Evolutionary conservation across 2,113 vertebrate species (phyloP), one percentile per base, ranked within the genome.

Genomic region (Platichthys stellatus): DNA sequence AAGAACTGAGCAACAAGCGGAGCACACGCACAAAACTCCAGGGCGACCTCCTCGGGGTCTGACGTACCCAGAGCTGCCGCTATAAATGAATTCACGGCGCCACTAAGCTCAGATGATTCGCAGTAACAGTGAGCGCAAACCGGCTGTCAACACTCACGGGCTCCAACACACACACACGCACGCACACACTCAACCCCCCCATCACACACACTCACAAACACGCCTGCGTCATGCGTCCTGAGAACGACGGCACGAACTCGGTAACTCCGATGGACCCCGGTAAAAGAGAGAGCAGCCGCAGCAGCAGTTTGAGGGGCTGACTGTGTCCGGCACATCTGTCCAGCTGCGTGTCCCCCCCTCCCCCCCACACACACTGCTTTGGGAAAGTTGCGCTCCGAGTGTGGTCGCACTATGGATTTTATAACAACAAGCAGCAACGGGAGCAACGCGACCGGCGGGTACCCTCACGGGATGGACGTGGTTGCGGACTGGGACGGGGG

Each of bases 41-140:
- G 84, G 71, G 86, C 81, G 74, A 92, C 90, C 89, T 90, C 90
- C 90, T 86, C 70, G 71, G 84, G 70, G 75, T 93, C 90, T 95
- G 94, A 95, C 94, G 94, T 92, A 92, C 88, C 85, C 66, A 79
- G 64, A 84, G 81, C 86, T 77, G 89, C 86, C 90, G 83, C 80
- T 95, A 93, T 94, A 94, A 94, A 95, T 93, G 62, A 92, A 92
- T 92, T 90, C 89, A 86, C 88, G 86, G 88, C 92, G 91, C 93
- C 92, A 90, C 83, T 88, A 81, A 78, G 83, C 90, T 4, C 92
- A 93, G 90, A 93, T 92, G 88, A 92, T 86, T 91, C 80, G 75
- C 88, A 80, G 90, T 68, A 93, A 69, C 82, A 89, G 88, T 83
- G 71, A 83, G 89, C 81, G 89, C 88, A 85, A 80, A 43, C 88